Percentiles rank a stretch among this genome's conserved stretches.
phyloP scores from a whole-genome alignment of 2,888 invertebrate species.

The Athalia circularis region DNA sequence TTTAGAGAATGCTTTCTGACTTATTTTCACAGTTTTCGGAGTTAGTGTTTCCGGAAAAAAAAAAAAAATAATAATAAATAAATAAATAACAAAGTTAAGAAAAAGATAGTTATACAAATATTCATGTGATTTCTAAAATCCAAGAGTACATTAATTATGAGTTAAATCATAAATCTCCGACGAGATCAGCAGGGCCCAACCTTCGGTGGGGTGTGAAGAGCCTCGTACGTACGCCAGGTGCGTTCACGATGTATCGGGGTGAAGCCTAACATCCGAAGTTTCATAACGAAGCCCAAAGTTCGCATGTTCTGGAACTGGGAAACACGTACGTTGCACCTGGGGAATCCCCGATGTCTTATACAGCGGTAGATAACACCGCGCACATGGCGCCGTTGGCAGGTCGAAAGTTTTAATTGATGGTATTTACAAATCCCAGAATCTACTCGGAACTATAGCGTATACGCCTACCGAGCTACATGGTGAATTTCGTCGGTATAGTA shows the following conservation, averaged over 20 bases:
- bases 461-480: too few relatives aligned
- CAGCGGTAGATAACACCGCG: conserved; percentile 60
- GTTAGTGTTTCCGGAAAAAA: not conserved
- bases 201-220: not conserved
- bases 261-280: conserved; percentile 66
- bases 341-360: conserved; percentile 63
- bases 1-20: not conserved
- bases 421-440: conserved; percentile 12
- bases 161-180: not conserved
- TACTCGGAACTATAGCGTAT: not conserved
- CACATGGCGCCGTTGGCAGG: conserved; percentile 6
- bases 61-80: not conserved
- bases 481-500: not conserved
- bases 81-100: too few relatives aligned
- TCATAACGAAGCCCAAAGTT: conserved; percentile 52
- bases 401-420: conserved; percentile 36
- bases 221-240: conserved; percentile 11
- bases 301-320: conserved; percentile 66
- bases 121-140: too few relatives aligned
- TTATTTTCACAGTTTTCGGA: not conserved
- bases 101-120: too few relatives aligned
- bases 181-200: not conserved
- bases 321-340: conserved; percentile 71
- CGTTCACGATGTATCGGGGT: conserved; percentile 57
- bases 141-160: too few relatives aligned